These are phyloP conservation scores for Phrynocephalus guinanensis DNA, from an alignment of 2,797 vertebrate genomes.

Conservation along the genomic window DNA sequence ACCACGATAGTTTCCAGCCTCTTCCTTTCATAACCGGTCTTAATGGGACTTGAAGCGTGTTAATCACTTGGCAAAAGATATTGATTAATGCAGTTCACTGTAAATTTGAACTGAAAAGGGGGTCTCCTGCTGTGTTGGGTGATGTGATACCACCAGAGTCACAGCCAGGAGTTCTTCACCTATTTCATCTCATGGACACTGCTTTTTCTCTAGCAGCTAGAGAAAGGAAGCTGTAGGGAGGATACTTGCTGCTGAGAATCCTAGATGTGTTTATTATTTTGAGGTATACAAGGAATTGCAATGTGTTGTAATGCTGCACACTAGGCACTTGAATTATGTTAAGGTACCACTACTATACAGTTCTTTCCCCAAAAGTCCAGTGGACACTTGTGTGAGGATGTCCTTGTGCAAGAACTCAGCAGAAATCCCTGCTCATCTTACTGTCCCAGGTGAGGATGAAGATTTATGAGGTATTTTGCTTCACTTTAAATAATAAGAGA, in stretches of 20 bases:
- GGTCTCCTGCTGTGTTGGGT: not conserved
- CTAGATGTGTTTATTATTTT: too few relatives aligned
- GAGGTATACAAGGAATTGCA: too few relatives aligned
- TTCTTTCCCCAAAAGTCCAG: too few relatives aligned
- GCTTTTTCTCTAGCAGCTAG: not conserved
- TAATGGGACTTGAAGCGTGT: slow-evolving; percentile 57
- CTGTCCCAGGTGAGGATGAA: too few relatives aligned
- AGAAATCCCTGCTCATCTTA: too few relatives aligned
- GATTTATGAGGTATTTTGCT: too few relatives aligned
- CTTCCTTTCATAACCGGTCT: slow-evolving; percentile 51
- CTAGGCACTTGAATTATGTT: too few relatives aligned
- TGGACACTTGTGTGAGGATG: too few relatives aligned
- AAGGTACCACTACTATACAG: too few relatives aligned
- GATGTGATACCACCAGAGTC: not conserved
- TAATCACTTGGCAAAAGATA: slow-evolving; percentile 66
- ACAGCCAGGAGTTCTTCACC: not conserved
- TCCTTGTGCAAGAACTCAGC: not conserved
- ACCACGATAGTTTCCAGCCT: slow-evolving; percentile 57
- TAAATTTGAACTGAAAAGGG: slow-evolving; percentile 66
- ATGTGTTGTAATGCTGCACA: too few relatives aligned
- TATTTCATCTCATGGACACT: not conserved
- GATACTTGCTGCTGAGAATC: too few relatives aligned
- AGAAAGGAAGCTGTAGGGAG: not conserved
- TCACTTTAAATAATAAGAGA: too few relatives aligned
- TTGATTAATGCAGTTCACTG: slow-evolving; percentile 31